Evolutionary conservation across 2,797 vertebrate species (phyloP), one percentile per base, ranked within the genome.

Genomic region (Takifugu ocellatus): DNA sequence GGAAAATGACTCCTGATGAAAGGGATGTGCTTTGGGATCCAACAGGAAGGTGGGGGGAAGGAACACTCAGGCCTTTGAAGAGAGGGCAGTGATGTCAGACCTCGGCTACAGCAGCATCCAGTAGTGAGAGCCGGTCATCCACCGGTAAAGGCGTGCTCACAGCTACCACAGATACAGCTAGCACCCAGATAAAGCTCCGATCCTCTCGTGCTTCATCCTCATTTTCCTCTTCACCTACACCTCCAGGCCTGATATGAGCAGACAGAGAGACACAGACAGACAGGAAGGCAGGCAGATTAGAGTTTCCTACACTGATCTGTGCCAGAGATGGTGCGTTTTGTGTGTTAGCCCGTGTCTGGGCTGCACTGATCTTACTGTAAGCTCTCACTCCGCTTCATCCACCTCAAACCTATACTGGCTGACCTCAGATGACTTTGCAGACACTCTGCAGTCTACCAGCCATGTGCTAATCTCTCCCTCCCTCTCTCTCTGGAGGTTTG

Each of bases 381-480:
- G 70, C 63, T 66, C 57, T 60, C 63, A 55, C 66, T 76, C 68
- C 75, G 82, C 82, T 11, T 86, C 82, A 81, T 84, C 79, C 67
- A 61, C 68, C 73, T 67, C 76, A 84, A 79, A 75, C 73, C 79
- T 78, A 33, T 33, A 75, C 77, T 56, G 68, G 70, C 57, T 50
- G 79, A 89, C 88, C 88, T 89, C 85, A 89, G 86, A 88, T 88
- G 88, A 89, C 88, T 87, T 88, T 89, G 88, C 88, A 88, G 88
- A 85, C 85, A 83, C 79, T 83, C 81, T 87, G 77, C 79, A 83
- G 87, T 86, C 86, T 79, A 66, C 59, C 57, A 72, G 81, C 80
- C 83, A 85, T 79, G 81, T 84, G 83, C 29, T 0, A 49, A 78
- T 59, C 73, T 73, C 77, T 68, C 63, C 68, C 67, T 75, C 64